phyloP scores from a whole-genome alignment of 2,797 vertebrate genomes.

The Paratrypauchen microcephalus region DNA sequence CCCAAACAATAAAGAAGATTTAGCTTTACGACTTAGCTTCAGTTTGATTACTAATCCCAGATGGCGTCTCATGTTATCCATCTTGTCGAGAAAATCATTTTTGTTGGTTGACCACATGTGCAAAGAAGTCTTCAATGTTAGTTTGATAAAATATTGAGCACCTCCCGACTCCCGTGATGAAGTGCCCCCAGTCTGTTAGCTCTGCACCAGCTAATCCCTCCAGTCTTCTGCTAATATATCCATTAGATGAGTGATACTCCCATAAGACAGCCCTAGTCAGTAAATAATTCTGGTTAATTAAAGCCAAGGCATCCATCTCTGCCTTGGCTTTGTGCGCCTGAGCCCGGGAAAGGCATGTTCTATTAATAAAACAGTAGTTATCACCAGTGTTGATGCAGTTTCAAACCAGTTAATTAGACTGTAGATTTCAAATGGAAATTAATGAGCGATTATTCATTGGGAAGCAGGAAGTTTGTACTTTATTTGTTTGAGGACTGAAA shows the following conservation, averaged over 20 bases:
- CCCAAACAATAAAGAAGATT: constrained; percentile 25
- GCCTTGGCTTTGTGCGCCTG: constrained; percentile 61
- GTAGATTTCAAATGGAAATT: constrained; percentile 60
- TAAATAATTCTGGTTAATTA: constrained; percentile 83
- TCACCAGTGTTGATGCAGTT: constrained; percentile 65
- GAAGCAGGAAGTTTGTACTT: constrained; percentile 35
- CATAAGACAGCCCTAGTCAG: constrained; percentile 70
- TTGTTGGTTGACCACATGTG: constrained; percentile 12
- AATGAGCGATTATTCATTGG: constrained; percentile 59
- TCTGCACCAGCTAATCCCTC: constrained; percentile 70
- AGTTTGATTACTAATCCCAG: constrained; percentile 55
- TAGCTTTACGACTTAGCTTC: constrained; percentile 25
- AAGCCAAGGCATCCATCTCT: constrained; percentile 77
- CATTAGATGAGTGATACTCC: constrained; percentile 79
- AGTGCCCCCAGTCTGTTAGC: constrained; percentile 70
- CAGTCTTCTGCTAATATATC: constrained; percentile 78
- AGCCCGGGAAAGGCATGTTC: constrained; percentile 64
- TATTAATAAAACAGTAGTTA: constrained; percentile 75
- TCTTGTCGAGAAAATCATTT: constrained; percentile 38
- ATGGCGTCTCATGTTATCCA: constrained; percentile 56
- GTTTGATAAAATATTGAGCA: constrained; percentile 45
- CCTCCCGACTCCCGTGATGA: constrained; percentile 52
- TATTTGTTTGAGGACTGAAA: constrained; percentile 26
- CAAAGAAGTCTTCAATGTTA: constrained; percentile 10
- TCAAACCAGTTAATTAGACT: constrained; percentile 72